Base-by-base conservation (phyloP, 2,888 invertebrate species). In the Venustoraphidia nigricollis region DNA sequence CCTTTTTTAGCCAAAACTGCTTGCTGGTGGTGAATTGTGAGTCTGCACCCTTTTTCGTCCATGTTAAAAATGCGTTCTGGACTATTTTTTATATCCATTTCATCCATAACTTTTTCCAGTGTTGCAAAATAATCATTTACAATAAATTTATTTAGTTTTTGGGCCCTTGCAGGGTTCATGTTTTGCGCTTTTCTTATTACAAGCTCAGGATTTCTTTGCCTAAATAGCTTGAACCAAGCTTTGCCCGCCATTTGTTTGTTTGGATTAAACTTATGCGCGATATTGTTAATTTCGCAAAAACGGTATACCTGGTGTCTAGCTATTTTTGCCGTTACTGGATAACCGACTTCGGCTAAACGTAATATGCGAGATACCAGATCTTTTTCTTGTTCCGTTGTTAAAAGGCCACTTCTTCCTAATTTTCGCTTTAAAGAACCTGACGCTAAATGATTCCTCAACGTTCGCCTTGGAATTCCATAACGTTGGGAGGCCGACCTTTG, bases 1-100 rank as follows among this genome's bases (percentile, higher is more conserved):
- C 50, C 44, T 48, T 49, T 48, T 9, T 14, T 37, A 9, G 59
- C 57, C 13, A 60, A 45, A 10, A 61, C 58, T 9, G 27, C 47
- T 47, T 53, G 60, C 41, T 56, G 51, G 10, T 61, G 51, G 45
- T 63, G 61, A 2, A 62, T 34, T 4, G 55, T 59, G 9, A 63
- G 47, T 1, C 56, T 44, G 49, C 58, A 58, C 2, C 57, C 57
- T 39, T 58, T 57, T 50, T 61, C 59, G 45, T 60, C 59, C 52
- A 59, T 58, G 45, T 63, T 61, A 50, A 56, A 59, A 43, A 59
- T 50, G 37, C 52, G 52, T 47, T 55, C 53, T 9, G 58, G 57
- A 47, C 55, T 52, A 49, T 54, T 44, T 39, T 49, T 44, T 17
- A 59, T 39, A 56, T 52, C 53, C 14, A 53, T 17, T 49, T 54